These are phyloP conservation scores for Monodelphis domestica DNA, from an alignment of 2,797 vertebrate genomes.

Conservation along the genomic window DNA sequence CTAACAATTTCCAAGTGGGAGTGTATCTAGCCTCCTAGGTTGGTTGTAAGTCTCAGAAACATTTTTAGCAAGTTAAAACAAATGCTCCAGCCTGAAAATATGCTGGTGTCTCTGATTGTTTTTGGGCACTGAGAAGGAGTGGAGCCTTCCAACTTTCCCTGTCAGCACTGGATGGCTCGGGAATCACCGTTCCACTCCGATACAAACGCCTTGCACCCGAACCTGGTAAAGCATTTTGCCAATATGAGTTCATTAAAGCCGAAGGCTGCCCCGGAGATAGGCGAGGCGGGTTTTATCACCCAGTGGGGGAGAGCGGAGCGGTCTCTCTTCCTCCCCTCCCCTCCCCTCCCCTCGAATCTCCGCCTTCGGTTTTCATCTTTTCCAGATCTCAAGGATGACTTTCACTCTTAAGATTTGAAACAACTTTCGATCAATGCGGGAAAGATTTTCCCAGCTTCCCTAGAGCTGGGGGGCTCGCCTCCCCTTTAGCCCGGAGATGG, in stretches of 20 bases:
- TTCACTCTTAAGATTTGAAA: not conserved
- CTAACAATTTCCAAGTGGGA: constrained; percentile 23
- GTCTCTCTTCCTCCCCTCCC: constrained; percentile 11
- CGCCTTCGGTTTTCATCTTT: not conserved
- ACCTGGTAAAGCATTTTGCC: constrained; percentile 1
- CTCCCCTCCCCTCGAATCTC: constrained; percentile 38
- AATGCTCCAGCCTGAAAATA: constrained; percentile 14
- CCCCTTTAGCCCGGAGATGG: constrained; percentile 17
- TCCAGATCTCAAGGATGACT: not conserved
- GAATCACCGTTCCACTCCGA: constrained; percentile 20
- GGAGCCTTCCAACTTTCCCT: constrained; percentile 34
- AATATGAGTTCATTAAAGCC: constrained; percentile 58
- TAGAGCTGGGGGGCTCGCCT: constrained; percentile 21
- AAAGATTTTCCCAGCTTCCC: constrained; percentile 21
- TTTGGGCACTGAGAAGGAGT: constrained; percentile 28
- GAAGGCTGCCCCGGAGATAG: constrained; percentile 37
- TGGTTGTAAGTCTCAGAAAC: constrained; percentile 16
- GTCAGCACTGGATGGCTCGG: constrained; percentile 46
- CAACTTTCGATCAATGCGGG: not conserved
- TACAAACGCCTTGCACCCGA: not conserved
- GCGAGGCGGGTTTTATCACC: constrained; percentile 41
- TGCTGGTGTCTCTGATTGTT: constrained; percentile 45
- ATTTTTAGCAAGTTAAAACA: constrained; percentile 33
- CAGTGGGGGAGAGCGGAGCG: constrained; percentile 54
- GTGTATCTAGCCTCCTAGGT: not conserved